Evolutionary conservation across 1,140 invertebrate species (phyloP), one percentile per base, ranked within the genome.

Genomic region (Achroia grisella): DNA sequence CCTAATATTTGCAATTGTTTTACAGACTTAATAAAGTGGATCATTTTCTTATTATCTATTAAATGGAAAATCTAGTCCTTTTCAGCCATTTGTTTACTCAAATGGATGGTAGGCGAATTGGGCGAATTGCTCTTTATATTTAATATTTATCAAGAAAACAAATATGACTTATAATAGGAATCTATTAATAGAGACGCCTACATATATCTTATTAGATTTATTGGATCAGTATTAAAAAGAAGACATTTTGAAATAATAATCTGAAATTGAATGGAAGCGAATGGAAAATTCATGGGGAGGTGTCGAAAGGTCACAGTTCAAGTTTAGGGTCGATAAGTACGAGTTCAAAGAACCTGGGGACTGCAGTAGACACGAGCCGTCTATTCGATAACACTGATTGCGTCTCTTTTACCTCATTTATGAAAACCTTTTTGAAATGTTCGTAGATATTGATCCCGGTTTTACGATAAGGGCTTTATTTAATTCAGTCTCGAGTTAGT

Each of bases 231-330:
- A 35, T 11, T 35, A 14, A 12, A 35, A 14, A 2, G 5, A 13
- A 33, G 48, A 33, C 35, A 52, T 32, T 14, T 29, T 42, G 40
- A 62, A 62, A 57, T 58, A 61, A 57, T 48, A 61, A n/a, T 31
- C 1, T 2, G 3, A 31, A 11, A n/a, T 31, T 31, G 9, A 31
- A 31, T 15, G 9, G 10, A n/a, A 15, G 35, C 6, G 13, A 9
- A 37, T 37, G 35, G 13, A 17, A 17, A 23, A 37, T 31, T 31
- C 30, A 31, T 37, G 35, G 10, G 14, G 4, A 9, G 35, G 10
- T 10, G 4, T 4, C 3, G 39, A 75, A 78, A 78, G 74, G 71
- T 78, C 67, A 71, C 34, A 71, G 74, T 61, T 78, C 62, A 69
- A 60, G 46, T 56, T 64, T 58, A 44, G 58, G 70, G 69, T 75